These are phyloP conservation scores for Sebastes kiyomatsui DNA, from an alignment of 2,797 vertebrate species.

Conservation along the genomic window DNA sequence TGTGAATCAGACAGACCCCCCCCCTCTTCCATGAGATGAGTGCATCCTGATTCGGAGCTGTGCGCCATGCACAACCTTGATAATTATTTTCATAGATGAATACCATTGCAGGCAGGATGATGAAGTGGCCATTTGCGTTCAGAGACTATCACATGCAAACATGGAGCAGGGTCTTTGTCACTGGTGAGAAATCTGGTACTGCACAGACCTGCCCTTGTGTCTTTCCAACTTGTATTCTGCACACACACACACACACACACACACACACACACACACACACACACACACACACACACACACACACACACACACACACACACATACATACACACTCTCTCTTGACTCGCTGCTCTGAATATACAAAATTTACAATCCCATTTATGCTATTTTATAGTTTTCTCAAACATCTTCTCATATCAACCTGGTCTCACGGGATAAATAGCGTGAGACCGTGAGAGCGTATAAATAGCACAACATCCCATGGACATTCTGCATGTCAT, in stretches of 20 bases:
- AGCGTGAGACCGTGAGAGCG: too few relatives aligned
- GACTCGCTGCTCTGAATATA: neutral
- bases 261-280: neutral
- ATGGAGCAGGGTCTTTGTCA: constrained; percentile 85
- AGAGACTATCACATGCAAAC: constrained; percentile 89
- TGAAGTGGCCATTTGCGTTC: constrained; percentile 90
- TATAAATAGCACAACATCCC: too few relatives aligned
- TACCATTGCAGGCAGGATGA: constrained; percentile 92
- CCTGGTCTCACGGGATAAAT: too few relatives aligned
- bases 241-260: neutral
- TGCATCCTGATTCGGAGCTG: constrained; percentile 85
- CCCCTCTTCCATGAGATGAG: constrained; percentile 47
- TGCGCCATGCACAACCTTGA: constrained; percentile 88
- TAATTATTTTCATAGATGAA: constrained; percentile 99
- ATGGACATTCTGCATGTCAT: too few relatives aligned
- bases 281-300: neutral
- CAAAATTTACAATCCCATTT: constrained; percentile 8
- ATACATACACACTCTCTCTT: neutral
- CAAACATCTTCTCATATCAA: constrained; percentile 12
- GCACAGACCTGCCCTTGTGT: constrained; percentile 46
- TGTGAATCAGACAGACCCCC: constrained; percentile 72
- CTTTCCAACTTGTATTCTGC: constrained; percentile 26
- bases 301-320: neutral
- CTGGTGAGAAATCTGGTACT: constrained; percentile 67
- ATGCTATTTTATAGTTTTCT: constrained; percentile 10